These are phyloP conservation scores for Adrianichthys oophorus DNA, from an alignment of 2,797 vertebrate genomes.

Conservation along the genomic window DNA sequence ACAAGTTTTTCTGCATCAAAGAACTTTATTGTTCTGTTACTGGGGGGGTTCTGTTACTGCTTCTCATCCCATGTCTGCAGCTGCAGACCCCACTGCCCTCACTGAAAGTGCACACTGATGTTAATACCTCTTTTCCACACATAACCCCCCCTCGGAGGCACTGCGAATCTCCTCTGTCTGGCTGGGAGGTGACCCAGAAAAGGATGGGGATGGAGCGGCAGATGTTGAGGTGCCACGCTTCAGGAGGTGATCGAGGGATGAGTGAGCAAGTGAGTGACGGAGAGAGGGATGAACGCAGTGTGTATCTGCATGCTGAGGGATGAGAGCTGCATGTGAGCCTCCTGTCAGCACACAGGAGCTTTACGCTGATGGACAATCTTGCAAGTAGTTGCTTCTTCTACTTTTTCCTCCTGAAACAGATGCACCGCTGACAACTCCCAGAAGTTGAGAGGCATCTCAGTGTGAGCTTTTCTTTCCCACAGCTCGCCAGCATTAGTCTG, in stretches of 20 bases:
- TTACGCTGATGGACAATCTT: slow-evolving; percentile 32
- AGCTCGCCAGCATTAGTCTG: slow-evolving; percentile 48
- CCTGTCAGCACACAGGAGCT: slow-evolving; percentile 51
- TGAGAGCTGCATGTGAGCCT: slow-evolving; percentile 45
- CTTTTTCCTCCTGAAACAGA: slow-evolving; percentile 13
- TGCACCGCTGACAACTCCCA: slow-evolving; percentile 42
- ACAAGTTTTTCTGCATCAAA: not conserved
- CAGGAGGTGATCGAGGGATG: slow-evolving; percentile 27
- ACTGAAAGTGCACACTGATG: slow-evolving; percentile 4
- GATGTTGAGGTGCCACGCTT: slow-evolving; percentile 62
- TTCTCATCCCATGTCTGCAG: slow-evolving; percentile 13
- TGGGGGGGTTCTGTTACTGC: not conserved
- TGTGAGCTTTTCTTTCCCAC: slow-evolving; percentile 53
- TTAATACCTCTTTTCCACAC: slow-evolving; percentile 2
- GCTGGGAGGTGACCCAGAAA: slow-evolving; percentile 60
- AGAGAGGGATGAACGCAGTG: slow-evolving; percentile 24
- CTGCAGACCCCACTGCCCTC: slow-evolving; percentile 16
- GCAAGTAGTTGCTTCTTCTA: slow-evolving; percentile 11
- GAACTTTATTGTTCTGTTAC: too few species aligned
- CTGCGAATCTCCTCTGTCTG: slow-evolving; percentile 33
- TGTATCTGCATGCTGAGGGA: slow-evolving; percentile 37
- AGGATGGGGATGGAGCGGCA: slow-evolving; percentile 48
- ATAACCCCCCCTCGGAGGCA: slow-evolving; percentile 21
- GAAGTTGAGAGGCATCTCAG: slow-evolving; percentile 54
- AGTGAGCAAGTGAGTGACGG: slow-evolving; percentile 50